phyloP scores from a whole-genome alignment of 2,888 invertebrate species.

The Phragmatobia fuliginosa region DNA sequence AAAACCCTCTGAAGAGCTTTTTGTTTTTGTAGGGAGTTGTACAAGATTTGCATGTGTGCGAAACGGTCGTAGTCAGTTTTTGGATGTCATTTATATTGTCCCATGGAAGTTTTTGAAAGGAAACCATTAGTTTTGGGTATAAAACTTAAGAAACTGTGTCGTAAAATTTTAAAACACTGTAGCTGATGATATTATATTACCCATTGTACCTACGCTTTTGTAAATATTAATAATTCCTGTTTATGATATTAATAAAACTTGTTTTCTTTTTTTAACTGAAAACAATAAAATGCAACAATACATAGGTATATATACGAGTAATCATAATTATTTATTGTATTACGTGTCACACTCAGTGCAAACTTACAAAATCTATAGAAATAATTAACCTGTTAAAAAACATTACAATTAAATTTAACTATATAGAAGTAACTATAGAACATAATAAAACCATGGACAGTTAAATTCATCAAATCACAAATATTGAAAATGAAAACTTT shows the following conservation, averaged over 20 bases:
- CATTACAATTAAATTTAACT: not conserved
- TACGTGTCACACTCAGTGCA: not conserved
- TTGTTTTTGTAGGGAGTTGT: slow-evolving; percentile 74
- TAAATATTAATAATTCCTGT: too few species aligned
- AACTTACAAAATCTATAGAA: not conserved
- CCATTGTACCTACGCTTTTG: too few species aligned
- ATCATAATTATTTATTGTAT: too few species aligned
- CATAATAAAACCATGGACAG: slow-evolving; percentile 28
- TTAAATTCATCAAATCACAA: slow-evolving; percentile 42
- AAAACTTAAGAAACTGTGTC: not conserved
- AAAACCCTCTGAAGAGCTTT: slow-evolving; percentile 63
- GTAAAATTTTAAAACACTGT: not conserved
- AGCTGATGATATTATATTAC: not conserved
- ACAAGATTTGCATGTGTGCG: slow-evolving; percentile 79
- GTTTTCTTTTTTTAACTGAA: too few species aligned
- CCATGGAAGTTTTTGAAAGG: slow-evolving; percentile 55
- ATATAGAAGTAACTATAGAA: not conserved
- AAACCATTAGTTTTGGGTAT: slow-evolving; percentile 22
- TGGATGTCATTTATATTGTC: slow-evolving; percentile 61
- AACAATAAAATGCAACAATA: too few species aligned
- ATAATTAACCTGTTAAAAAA: too few species aligned
- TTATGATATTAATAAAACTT: too few species aligned
- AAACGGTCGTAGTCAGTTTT: slow-evolving; percentile 44
- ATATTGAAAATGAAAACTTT: slow-evolving; percentile 77
- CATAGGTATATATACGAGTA: too few species aligned